Percentiles rank a stretch among this genome's conserved stretches.
Conservation (phyloP, 2,113 vertebrate species). For the Cyanoramphus novaezelandiae region DNA sequence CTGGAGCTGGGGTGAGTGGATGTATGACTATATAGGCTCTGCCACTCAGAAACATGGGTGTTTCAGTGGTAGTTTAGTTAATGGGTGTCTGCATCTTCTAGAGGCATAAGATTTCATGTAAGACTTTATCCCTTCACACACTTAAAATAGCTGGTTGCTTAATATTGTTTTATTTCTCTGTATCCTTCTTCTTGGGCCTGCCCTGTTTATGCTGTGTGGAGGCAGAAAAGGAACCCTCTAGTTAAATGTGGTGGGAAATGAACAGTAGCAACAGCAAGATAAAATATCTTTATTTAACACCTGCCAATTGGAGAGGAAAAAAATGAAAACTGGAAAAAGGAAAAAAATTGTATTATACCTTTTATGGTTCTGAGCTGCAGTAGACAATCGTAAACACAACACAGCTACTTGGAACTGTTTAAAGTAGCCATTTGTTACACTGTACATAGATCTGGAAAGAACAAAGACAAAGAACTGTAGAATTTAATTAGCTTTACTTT, state of each 20-base stretch:
- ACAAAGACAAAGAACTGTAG: not conserved
- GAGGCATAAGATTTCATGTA: not conserved
- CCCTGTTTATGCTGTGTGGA: not conserved
- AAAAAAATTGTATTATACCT: not conserved
- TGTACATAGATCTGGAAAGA: not conserved
- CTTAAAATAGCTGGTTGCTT: not conserved
- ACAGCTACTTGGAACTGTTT: not conserved
- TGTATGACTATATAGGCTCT: not conserved
- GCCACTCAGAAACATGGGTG: fast-evolving
- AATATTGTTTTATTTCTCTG: not conserved
- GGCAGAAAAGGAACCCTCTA: not conserved
- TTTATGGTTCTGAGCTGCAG: not conserved
- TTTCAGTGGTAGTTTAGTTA: not conserved
- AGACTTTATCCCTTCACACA: not conserved
- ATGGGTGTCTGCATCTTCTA: not conserved
- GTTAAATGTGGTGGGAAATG: not conserved
- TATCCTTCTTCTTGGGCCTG: not conserved
- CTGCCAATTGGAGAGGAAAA: not conserved
- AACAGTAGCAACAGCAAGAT: not conserved
- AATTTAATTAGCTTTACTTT: slow-evolving; percentile 4
- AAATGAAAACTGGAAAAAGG: not conserved
- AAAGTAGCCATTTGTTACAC: not conserved
- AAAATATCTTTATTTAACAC: not conserved
- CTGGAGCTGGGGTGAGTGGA: not conserved
- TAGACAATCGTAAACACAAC: not conserved